Percentiles rank a stretch among this genome's conserved stretches.
phyloP scores from a whole-genome alignment of 2,797 vertebrate species.

The Xyrichtys novacula region DNA sequence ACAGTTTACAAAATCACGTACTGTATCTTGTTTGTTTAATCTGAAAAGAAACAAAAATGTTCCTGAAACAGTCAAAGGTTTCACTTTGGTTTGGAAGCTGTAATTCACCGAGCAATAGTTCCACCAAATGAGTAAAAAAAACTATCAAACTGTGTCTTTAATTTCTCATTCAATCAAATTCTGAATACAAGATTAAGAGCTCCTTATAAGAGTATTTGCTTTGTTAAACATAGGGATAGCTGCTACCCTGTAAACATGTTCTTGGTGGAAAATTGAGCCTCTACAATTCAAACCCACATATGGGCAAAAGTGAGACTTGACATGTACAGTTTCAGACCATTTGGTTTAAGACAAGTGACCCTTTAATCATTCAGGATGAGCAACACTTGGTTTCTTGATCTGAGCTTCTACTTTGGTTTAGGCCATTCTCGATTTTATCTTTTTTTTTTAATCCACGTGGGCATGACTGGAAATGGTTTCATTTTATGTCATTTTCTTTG shows the following conservation, averaged over 20 bases:
- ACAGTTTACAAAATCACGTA: too few species aligned
- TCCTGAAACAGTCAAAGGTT: too few species aligned
- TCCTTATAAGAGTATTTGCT: neutral
- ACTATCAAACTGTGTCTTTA: neutral
- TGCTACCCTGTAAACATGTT: neutral
- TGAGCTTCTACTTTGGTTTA: neutral
- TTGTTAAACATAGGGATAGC: neutral
- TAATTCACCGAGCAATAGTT: neutral
- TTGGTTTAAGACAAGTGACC: neutral
- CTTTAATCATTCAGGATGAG: neutral
- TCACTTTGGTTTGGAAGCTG: too few species aligned
- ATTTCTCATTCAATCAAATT: neutral
- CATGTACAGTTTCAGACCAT: neutral
- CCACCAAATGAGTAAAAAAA: neutral
- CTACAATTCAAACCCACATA: neutral
- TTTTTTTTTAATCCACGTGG: constrained; percentile 32
- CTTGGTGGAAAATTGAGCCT: too few species aligned
- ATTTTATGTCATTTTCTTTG: constrained; percentile 2
- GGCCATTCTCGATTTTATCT: neutral
- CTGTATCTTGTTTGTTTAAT: too few species aligned
- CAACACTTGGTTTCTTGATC: neutral
- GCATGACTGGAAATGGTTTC: constrained; percentile 28
- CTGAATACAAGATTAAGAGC: neutral
- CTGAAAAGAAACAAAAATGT: too few species aligned
- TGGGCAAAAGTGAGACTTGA: neutral